Percentiles rank a stretch among this genome's conserved stretches.
Evolutionary conservation across 2,113 vertebrate species (phyloP).

Genomic region (Rhea americana): DNA sequence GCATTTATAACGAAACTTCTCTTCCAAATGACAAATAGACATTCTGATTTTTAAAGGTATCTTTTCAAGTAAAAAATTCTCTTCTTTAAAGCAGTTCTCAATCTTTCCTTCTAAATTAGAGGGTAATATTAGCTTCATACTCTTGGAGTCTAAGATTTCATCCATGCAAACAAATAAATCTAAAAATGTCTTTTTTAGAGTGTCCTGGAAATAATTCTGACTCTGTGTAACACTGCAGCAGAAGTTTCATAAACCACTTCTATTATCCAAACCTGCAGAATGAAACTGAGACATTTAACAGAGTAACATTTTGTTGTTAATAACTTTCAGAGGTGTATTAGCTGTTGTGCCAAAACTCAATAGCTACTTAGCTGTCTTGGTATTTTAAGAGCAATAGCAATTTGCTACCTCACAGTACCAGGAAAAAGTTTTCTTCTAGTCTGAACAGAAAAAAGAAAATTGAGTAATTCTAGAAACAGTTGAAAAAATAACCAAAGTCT

Average conservation of each 20-base stretch:
- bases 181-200: slow-evolving; percentile 2
- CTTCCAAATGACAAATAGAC: background rate
- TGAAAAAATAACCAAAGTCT: background rate
- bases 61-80: background rate
- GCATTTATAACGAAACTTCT: background rate
- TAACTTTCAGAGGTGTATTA: slow-evolving; percentile 17
- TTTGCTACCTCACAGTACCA: background rate
- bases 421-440: background rate
- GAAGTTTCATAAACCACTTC: slow-evolving; percentile 8
- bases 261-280: background rate
- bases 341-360: slow-evolving; percentile 21
- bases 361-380: background rate
- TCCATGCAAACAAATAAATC: slow-evolving; percentile 30
- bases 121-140: background rate
- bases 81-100: slow-evolving; percentile 13
- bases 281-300: background rate
- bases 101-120: slow-evolving; percentile 13
- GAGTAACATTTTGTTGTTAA: slow-evolving; percentile 29
- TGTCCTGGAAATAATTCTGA: slow-evolving; percentile 25
- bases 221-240: background rate
- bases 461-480: background rate
- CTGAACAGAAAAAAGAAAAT: background rate
- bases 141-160: slow-evolving; percentile 30
- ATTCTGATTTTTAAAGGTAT: background rate
- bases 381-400: slow-evolving; percentile 2